Conservation (phyloP, 2,113 vertebrate genomes). For the Sinocyclocheilus rhinocerous region DNA sequence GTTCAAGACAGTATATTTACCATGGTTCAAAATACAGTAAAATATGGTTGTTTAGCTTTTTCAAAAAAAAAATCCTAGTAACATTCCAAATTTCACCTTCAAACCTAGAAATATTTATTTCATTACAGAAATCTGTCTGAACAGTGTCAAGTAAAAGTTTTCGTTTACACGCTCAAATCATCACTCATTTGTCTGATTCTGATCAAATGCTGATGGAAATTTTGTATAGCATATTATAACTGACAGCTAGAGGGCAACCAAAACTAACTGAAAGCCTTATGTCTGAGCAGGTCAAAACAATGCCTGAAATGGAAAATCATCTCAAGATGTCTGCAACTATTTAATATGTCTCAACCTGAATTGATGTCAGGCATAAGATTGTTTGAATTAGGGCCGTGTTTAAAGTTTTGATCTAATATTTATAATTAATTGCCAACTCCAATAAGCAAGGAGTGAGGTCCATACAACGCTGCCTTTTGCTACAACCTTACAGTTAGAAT, state of each 20-base stretch:
- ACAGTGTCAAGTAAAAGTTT: not conserved
- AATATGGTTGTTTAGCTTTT: not conserved
- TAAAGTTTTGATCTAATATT: slow-evolving; percentile 36
- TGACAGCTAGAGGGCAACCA: slow-evolving; percentile 83
- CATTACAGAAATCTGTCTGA: not conserved
- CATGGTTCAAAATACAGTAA: too few relatives aligned
- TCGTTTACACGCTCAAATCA: not conserved
- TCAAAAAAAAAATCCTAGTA: too few relatives aligned
- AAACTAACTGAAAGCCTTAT: slow-evolving; percentile 66
- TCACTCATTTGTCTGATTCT: not conserved
- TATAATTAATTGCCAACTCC: slow-evolving; percentile 25
- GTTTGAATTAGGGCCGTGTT: not conserved
- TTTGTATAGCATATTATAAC: slow-evolving; percentile 61
- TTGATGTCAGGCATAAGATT: not conserved
- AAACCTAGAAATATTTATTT: not conserved
- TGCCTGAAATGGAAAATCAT: slow-evolving; percentile 58
- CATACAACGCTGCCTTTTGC: not conserved
- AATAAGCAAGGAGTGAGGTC: slow-evolving; percentile 7
- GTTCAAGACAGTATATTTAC: too few relatives aligned
- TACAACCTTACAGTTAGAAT: not conserved
- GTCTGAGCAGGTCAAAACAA: slow-evolving; percentile 54
- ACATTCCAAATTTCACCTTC: not conserved
- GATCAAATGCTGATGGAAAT: slow-evolving; percentile 13
- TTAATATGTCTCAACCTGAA: slow-evolving; percentile 18
- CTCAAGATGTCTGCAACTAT: slow-evolving; percentile 46